These are phyloP conservation scores for Drosophila nigricruria DNA, from an alignment of 2,888 invertebrate genomes.

Conservation along the genomic window DNA sequence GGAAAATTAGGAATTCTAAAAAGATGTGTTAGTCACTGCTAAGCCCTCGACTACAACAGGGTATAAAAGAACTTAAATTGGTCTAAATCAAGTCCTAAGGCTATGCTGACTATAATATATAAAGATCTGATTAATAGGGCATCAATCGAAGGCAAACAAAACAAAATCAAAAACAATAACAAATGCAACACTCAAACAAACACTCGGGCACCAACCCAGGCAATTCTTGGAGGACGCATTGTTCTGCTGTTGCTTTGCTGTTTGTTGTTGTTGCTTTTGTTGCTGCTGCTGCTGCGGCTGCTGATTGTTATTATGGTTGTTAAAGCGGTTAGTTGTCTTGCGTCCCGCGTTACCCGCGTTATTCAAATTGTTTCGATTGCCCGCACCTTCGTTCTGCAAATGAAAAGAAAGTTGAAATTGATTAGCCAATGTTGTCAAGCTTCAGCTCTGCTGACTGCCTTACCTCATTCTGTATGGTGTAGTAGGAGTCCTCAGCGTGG, in stretches of 20 bases:
- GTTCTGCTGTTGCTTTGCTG: slow-evolving; percentile 26
- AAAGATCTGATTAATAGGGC: not conserved
- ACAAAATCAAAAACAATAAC: slow-evolving; percentile 22
- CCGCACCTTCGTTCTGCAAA: slow-evolving; percentile 86
- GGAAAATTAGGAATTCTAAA: not conserved
- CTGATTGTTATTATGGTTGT: slow-evolving; percentile 86
- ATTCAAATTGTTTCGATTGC: slow-evolving; percentile 58
- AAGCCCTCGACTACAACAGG: not conserved
- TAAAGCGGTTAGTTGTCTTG: slow-evolving; percentile 89
- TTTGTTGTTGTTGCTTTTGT: slow-evolving; percentile 29
- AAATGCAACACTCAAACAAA: slow-evolving; percentile 20
- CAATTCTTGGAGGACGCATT: slow-evolving; percentile 51
- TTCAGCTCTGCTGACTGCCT: slow-evolving; percentile 45
- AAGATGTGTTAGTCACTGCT: not conserved
- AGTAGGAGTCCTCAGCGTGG: slow-evolving; percentile 86
- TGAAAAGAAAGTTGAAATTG: slow-evolving; percentile 60
- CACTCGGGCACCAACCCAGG: slow-evolving; percentile 84
- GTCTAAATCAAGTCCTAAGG: not conserved
- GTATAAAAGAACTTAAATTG: not conserved
- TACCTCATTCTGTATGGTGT: slow-evolving; percentile 91
- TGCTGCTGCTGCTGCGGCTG: slow-evolving; percentile 32
- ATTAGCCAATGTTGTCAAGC: not conserved
- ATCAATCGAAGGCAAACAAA: slow-evolving; percentile 8
- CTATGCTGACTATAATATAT: not conserved
- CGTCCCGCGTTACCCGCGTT: slow-evolving; percentile 85